Percentiles rank a stretch among this genome's conserved stretches.
These are phyloP conservation scores for Macrophya annulata DNA, from an alignment of 2,888 invertebrate genomes.

Conservation along the genomic window DNA sequence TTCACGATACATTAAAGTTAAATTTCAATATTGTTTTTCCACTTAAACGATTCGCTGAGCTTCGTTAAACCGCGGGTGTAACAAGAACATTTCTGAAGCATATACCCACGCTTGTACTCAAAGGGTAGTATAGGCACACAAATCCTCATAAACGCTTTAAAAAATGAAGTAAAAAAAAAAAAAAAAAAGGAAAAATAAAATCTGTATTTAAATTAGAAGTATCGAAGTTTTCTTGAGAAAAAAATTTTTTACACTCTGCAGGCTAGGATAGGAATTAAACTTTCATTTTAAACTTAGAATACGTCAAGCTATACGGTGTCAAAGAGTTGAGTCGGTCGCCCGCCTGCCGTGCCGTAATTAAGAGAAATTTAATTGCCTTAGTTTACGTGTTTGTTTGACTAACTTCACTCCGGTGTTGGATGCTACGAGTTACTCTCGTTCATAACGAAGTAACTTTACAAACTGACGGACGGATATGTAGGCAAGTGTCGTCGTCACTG, in stretches of 20 bases:
- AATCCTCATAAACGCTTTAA: not conserved
- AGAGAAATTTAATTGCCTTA: conserved; percentile 50
- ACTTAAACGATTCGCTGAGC: conserved; percentile 64
- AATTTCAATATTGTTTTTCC: conserved; percentile 72
- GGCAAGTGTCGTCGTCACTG: conserved; percentile 37
- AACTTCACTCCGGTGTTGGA: conserved; percentile 31
- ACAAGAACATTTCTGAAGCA: not conserved
- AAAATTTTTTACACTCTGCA: not conserved
- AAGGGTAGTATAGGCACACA: not conserved
- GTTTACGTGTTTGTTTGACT: conserved; percentile 42
- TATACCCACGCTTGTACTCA: conserved; percentile 7
- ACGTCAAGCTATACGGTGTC: conserved; percentile 43
- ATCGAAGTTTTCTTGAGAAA: not conserved
- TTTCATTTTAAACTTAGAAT: conserved; percentile 30
- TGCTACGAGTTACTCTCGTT: conserved; percentile 29
- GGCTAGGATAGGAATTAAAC: conserved; percentile 25
- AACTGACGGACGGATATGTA: conserved; percentile 34
- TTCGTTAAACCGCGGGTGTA: conserved; percentile 64
- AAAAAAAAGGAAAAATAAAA: not conserved
- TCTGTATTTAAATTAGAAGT: not conserved
- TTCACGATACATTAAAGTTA: conserved; percentile 65
- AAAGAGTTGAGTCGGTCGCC: conserved; percentile 47
- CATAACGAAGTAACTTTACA: conserved; percentile 41
- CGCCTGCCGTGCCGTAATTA: conserved; percentile 36
- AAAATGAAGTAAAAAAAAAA: not conserved